Evolutionary conservation across 2,888 invertebrate genomes (phyloP), one percentile per base, ranked within the genome.

Genomic region (Napeogenes sylphis): DNA sequence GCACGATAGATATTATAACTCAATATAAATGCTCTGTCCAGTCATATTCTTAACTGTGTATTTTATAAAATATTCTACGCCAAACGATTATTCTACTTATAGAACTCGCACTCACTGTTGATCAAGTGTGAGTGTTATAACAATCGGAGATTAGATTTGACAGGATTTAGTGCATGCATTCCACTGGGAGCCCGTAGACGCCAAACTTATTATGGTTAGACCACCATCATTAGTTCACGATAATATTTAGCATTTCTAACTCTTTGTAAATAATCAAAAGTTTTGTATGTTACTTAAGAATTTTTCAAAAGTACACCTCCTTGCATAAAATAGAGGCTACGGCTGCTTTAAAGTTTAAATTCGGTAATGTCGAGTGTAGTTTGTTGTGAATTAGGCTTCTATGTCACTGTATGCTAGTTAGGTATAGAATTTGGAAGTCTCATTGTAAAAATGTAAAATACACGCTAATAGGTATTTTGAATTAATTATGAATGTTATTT

Each of bases 371-470:
- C 80, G 87, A 87, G 88, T 84, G 88, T 90, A 89, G 90, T 82
- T 83, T 83, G 87, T 89, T 89, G 87, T 87, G 84, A 79, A 81
- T 78, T 89, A 90, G 88, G 85, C 89, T 87, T 88, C 81, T 79
- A 21, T 21, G 83, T 87, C 87, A 85, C 82, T 83, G 84, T 88
- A 86, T 83, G 87, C 86, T 86, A 87, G 83, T 77, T 84, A 84
- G 77, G 79, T 76, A 78, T 87, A 86, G 82, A 78, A 77, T 86
- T 84, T 80, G 82, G 81, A 82, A 77, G 83, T 85, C 83, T 88
- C 84, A 84, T 84, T 90, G 90, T 90, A 90, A 83, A 90, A 90
- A 90, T 90, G 90, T 90, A 90, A 85, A 83, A 87, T 88, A 90
- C 83, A 85, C 84, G 85, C 87, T 85, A 85, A 83, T 84, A 75